Evolutionary conservation across 2,888 invertebrate genomes (phyloP), one percentile per base, ranked within the genome.

Genomic region (Orthosia cruda): DNA sequence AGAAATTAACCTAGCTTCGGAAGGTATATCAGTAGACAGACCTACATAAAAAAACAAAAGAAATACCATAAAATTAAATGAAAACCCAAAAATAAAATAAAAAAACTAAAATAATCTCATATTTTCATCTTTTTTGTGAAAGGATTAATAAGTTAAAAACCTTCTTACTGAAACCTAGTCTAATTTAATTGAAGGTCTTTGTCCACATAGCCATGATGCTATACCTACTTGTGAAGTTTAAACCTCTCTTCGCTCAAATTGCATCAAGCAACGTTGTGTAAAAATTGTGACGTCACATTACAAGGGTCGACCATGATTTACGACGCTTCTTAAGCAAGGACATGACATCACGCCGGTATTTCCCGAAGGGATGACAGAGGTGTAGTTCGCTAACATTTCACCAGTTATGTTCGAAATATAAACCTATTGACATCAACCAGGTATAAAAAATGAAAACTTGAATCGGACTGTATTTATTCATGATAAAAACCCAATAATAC

Each of bases 291-390:
- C 77, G 59, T 83, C 64, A 66, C 66, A 72, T 87, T 77, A 83
- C 62, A 67, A 52, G 54, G 64, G 73, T 78, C 73, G 86, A 78
- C 81, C 50, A 74, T 86, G 88, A 86, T 88, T 87, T 81, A 87
- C 81, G 73, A 75, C 40, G 57, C 54, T 55, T 57, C 63, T 64
- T 54, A 63, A 61, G 64, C 58, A 58, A 76, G 58, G 75, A 49
- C 72, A 52, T 52, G 52, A 52, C 50, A 20, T 54, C 49, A 61
- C 1, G 49, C 18, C 15, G 54, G 40, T 26, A 11, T 49, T 26
- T n/a, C 49, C 20, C 15, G 2, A 13, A 47, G 23, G 72, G 52
- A 13, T 40, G 18, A 15, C 40, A 72, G 32, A 18, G 12, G 59
- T 13, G n/a, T 20, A n/a, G 5, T 59, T 11, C 57, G 26, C 12